phyloP scores from a whole-genome alignment of 2,797 vertebrate species.

The Notolabrus celidotus region DNA sequence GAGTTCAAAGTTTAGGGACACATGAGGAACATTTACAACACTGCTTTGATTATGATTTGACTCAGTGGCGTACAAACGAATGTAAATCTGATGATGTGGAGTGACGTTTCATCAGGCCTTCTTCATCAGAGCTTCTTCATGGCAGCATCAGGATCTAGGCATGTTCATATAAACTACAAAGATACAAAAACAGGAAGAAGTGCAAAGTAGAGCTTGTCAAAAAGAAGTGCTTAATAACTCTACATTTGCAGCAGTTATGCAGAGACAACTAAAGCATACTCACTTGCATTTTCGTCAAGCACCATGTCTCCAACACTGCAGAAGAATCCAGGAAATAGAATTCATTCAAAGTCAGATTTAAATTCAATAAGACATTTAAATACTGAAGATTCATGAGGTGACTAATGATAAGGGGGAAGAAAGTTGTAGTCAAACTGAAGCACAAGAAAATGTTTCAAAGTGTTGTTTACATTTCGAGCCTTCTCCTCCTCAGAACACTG shows the following conservation, averaged over 20 bases:
- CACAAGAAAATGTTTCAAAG: too few relatives aligned
- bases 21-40: too few relatives aligned
- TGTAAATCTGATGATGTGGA: too few relatives aligned
- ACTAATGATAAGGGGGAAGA: background rate
- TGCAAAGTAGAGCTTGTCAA: background rate
- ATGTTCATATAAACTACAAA: constrained; percentile 14
- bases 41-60: too few relatives aligned
- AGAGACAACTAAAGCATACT: background rate
- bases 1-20: too few relatives aligned
- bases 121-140: background rate
- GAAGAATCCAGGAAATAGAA: background rate
- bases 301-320: background rate
- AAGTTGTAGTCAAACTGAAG: background rate
- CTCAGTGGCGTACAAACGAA: too few relatives aligned
- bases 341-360: too few relatives aligned
- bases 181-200: background rate
- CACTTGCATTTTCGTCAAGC: background rate
- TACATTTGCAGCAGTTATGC: too few relatives aligned
- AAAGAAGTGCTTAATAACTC: background rate
- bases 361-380: too few relatives aligned
- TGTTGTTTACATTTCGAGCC: constrained; percentile 83
- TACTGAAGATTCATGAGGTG: too few relatives aligned
- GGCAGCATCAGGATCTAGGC: background rate
- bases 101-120: background rate
- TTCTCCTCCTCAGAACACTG: constrained; percentile 85